phyloP scores from a whole-genome alignment of 2,888 invertebrate species.

The Drosophila paramelanica region DNA sequence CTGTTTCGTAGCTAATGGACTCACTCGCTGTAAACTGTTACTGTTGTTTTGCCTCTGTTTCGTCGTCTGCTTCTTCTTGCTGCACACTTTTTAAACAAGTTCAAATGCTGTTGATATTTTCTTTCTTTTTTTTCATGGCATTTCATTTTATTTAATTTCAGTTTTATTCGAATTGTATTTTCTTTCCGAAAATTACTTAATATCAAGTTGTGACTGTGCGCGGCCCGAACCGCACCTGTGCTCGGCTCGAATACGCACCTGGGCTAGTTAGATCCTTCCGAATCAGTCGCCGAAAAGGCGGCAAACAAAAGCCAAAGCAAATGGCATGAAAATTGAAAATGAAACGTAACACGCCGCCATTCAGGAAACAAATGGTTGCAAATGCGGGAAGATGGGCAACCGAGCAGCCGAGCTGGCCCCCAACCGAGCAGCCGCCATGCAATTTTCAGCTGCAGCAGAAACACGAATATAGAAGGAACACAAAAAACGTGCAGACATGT shows the following conservation, averaged over 20 bases:
- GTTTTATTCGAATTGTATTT: slow-evolving; percentile 79
- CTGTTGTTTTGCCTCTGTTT: slow-evolving; percentile 20
- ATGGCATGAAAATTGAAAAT: slow-evolving; percentile 74
- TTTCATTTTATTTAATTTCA: slow-evolving; percentile 77
- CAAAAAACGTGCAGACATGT: slow-evolving; percentile 66
- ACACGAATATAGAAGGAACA: slow-evolving; percentile 3
- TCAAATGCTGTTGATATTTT: slow-evolving; percentile 56
- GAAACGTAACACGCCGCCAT: slow-evolving; percentile 70
- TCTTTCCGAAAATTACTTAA: slow-evolving; percentile 46
- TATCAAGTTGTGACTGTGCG: slow-evolving; percentile 11
- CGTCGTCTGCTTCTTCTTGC: slow-evolving; percentile 22
- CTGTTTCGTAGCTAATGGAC: slow-evolving; percentile 63
- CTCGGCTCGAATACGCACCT: background rate
- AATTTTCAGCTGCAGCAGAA: slow-evolving; percentile 44
- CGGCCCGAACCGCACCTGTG: slow-evolving; percentile 16
- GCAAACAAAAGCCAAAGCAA: slow-evolving; percentile 51
- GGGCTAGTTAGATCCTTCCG: slow-evolving; percentile 11
- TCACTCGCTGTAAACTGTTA: slow-evolving; percentile 54
- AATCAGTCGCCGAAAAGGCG: slow-evolving; percentile 19
- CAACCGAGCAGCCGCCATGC: slow-evolving; percentile 28
- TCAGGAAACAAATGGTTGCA: slow-evolving; percentile 68
- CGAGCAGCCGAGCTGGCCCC: slow-evolving; percentile 1
- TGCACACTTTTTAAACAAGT: slow-evolving; percentile 73
- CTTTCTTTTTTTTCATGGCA: slow-evolving; percentile 52
- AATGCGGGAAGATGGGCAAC: slow-evolving; percentile 29